These are phyloP conservation scores for Galeopsomyia nigrocyanea DNA, from an alignment of 2,888 invertebrate genomes.

Conservation along the genomic window DNA sequence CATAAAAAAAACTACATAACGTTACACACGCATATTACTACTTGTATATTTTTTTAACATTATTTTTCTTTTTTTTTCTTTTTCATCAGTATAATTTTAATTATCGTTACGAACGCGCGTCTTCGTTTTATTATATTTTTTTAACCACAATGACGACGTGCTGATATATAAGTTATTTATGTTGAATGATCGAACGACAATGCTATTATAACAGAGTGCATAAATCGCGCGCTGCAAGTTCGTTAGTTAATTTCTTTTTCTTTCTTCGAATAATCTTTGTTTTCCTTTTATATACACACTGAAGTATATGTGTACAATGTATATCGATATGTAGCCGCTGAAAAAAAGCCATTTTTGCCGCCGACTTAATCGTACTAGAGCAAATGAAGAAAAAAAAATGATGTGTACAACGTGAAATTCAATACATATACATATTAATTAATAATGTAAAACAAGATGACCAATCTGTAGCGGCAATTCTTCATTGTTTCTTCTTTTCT, in stretches of 20 bases:
- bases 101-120: not conserved
- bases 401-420: not conserved
- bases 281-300: not conserved
- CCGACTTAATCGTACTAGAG: slow-evolving; percentile 1
- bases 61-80: slow-evolving; percentile 21
- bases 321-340: not conserved
- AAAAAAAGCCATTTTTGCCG: too few relatives aligned
- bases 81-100: slow-evolving; percentile 2
- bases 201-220: slow-evolving; percentile 1
- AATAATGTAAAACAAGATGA: slow-evolving; percentile 5
- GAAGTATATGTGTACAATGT: not conserved
- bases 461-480: slow-evolving; percentile 33
- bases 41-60: slow-evolving; percentile 7
- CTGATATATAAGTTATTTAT: slow-evolving; percentile 1
- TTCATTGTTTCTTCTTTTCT: not conserved
- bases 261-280: slow-evolving; percentile 20
- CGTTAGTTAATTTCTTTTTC: not conserved
- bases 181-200: slow-evolving; percentile 34
- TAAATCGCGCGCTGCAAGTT: too few relatives aligned
- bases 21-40: not conserved
- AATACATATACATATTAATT: not conserved
- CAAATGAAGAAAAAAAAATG: slow-evolving; percentile 1
- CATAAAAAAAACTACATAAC: not conserved
- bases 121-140: slow-evolving; percentile 14
- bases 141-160: slow-evolving; percentile 6